phyloP scores from a whole-genome alignment of 2,888 invertebrate species.

The Aporophyla lueneburgensis region DNA sequence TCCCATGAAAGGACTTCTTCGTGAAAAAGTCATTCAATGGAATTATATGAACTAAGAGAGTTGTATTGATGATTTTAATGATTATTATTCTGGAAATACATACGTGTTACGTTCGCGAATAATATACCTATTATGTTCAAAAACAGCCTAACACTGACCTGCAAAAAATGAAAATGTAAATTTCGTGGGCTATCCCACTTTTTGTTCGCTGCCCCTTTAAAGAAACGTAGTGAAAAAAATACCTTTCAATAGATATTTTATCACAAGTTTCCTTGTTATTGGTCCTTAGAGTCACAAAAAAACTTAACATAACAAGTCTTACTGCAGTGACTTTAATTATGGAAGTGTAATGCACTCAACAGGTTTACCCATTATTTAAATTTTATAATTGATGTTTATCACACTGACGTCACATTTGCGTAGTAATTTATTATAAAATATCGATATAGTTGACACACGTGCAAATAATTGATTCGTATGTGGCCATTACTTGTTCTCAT shows the following conservation, averaged over 20 bases:
- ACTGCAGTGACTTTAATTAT: constrained; percentile 1
- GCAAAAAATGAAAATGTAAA: too few species aligned
- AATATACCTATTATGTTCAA: too few species aligned
- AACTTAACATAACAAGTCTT: background rate
- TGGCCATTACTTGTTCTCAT: constrained; percentile 9
- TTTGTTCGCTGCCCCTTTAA: background rate
- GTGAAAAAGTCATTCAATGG: too few species aligned
- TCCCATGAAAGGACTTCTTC: too few species aligned
- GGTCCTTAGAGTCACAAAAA: background rate
- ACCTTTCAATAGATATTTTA: background rate
- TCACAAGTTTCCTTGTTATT: background rate
- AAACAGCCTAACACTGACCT: too few species aligned
- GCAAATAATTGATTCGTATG: constrained; percentile 28
- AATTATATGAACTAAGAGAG: too few species aligned
- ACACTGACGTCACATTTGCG: background rate
- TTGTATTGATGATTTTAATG: too few species aligned
- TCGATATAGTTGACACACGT: constrained; percentile 34
- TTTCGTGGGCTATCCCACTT: too few species aligned
- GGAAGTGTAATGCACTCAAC: constrained; percentile 8
- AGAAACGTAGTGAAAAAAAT: background rate
- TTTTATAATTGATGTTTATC: constrained; percentile 12
- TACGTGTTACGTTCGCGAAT: too few species aligned
- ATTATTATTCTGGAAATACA: too few species aligned
- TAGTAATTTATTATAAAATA: constrained; percentile 16
- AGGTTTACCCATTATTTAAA: constrained; percentile 22